Evolutionary conservation across 2,888 invertebrate species (phyloP), one percentile per base, ranked within the genome.

Genomic region (Electrophaes corylata): DNA sequence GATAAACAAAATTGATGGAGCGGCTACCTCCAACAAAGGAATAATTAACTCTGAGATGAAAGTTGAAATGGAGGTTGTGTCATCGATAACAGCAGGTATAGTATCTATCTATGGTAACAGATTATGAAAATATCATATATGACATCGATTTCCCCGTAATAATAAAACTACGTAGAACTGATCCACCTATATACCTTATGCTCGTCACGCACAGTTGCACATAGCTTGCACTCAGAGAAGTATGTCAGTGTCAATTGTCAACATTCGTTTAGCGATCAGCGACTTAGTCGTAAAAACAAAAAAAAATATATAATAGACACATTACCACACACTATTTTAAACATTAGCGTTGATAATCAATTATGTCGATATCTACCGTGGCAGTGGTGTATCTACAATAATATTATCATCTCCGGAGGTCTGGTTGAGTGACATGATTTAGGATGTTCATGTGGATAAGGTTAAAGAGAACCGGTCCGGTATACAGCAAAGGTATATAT

Each of bases 1-100:
- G 90, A 90, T 88, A 87, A 88, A 83, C 84, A 73, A 78, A 83
- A 81, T 83, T 85, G 86, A 88, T 86, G 74, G 84, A 88, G 74
- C 76, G 73, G 74, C 78, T 68, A 72, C 69, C 77, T 51, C 26
- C 72, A 81, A 88, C 88, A 87, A 88, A 85, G 80, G 86, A 84
- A 84, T 84, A 89, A 89, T 90, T 90, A 88, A 85, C 86, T 85
- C 79, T 74, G 73, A 77, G 84, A 84, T 81, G 83, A 85, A 81
- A 86, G 81, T 78, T 76, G 79, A 74, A 73, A 75, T 74, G 67
- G 66, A 73, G 67, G 73, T 71, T 71, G 70, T 67, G 67, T 69
- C 73, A 71, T 67, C 67, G 60, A 73, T 74, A 78, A 79, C 71
- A 74, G 74, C 77, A 76, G 75, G 23, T 37, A 44, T 26, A 47